These are phyloP conservation scores for Channa maculata DNA, from an alignment of 2,113 vertebrate species.

Conservation along the genomic window DNA sequence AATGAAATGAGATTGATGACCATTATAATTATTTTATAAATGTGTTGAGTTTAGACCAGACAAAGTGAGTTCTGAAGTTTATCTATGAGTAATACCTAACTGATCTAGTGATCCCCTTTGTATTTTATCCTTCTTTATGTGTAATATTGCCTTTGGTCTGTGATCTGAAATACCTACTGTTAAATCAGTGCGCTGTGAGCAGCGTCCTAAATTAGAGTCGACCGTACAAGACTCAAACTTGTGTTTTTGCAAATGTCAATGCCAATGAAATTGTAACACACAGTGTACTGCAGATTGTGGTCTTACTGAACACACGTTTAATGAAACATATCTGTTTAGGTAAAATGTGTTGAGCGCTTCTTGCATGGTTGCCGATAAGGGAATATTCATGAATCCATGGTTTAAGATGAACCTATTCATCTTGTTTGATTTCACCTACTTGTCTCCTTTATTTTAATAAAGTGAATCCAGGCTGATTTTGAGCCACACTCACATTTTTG, in stretches of 20 bases:
- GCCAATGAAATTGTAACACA: not conserved
- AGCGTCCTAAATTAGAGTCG: not conserved
- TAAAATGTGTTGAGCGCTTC: conserved; percentile 1
- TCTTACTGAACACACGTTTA: not conserved
- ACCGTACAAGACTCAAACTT: not conserved
- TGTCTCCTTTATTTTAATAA: conserved; percentile 60
- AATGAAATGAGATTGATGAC: not conserved
- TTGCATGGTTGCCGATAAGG: conserved; percentile 5
- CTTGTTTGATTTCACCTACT: conserved; percentile 28
- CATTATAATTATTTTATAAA: too few species aligned
- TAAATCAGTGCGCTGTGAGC: not conserved
- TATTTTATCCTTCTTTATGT: not conserved
- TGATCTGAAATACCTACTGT: not conserved
- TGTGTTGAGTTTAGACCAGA: too few species aligned
- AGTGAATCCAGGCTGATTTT: conserved; percentile 33
- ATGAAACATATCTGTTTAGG: conserved; percentile 9
- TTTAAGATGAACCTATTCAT: conserved; percentile 36
- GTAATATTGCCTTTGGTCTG: not conserved
- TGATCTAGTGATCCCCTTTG: not conserved
- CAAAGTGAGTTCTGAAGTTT: not conserved
- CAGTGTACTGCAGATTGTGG: not conserved
- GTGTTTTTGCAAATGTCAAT: not conserved
- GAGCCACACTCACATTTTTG: not conserved
- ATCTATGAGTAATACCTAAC: not conserved
- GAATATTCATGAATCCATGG: conserved; percentile 20